Base-by-base conservation (phyloP, 2,113 vertebrate genomes). In the Tylochromis polylepis region DNA sequence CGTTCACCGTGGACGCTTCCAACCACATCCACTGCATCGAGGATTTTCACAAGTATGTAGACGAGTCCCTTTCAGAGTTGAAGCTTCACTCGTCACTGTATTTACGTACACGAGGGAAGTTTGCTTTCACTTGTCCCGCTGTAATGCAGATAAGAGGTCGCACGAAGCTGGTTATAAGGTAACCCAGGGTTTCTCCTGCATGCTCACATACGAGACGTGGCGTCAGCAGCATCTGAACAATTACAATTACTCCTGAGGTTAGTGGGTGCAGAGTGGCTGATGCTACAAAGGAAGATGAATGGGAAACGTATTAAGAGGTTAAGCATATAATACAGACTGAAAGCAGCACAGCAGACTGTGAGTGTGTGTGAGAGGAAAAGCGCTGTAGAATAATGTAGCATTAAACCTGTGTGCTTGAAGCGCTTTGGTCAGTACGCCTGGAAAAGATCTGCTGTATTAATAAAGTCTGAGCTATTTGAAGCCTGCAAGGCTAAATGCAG, bases 11-110 rank as follows among this genome's bases (percentile, higher is more conserved):
- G 92, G 99, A 99, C 4, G 97, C 98, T 0, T 96, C 97, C 16
- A 99, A 99, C 81, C 98, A 98, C 94, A 99, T 99, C 93, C 98
- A 99, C 95, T 99, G 99, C 97, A 99, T 99, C 4, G 97, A 99
- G 94, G 99, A 99, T 95, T 99, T 99, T 91, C 99, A 99, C 96
- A 99, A 97, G 98, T 99, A 97, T 3, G 96, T 6, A 8, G 7
- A 24, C 3, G 12, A 41, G 29, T 18, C 75, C 15, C 57, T 53
- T 49, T 41, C 6, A 27, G 20, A 9, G 78, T 12, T 29, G 24
- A 36, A 67, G 15, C 15, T 5, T 29, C 22, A 4, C 24, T 31
- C 22, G 27, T 77, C 46, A 7, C 24, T 51, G 2, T 11, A 43
- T 58, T 80, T 43, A 11, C 5, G n/a, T 16, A 5, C 10, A 49